These are phyloP conservation scores for Motacilla tschutschensis DNA, from an alignment of 2,113 vertebrate genomes.

Conservation along the genomic window DNA sequence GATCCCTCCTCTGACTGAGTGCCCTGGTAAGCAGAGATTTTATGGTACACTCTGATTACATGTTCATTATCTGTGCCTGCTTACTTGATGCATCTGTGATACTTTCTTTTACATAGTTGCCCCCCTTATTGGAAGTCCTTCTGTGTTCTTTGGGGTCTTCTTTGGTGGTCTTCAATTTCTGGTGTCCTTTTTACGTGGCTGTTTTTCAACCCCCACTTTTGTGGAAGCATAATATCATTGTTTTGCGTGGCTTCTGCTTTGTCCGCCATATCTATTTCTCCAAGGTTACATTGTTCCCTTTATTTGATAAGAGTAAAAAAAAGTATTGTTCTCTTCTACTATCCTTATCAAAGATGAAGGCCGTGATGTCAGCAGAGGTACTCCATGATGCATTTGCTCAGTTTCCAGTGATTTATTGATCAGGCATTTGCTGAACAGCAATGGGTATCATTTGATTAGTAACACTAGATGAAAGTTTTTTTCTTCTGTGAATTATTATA, in stretches of 20 bases:
- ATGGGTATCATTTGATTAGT: neutral
- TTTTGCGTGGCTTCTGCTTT: neutral
- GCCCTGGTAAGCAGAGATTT: neutral
- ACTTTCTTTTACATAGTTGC: neutral
- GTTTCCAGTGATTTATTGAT: neutral
- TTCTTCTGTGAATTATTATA: neutral
- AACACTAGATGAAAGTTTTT: neutral
- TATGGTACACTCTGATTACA: neutral
- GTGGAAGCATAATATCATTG: neutral
- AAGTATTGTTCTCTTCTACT: neutral
- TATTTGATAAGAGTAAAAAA: neutral
- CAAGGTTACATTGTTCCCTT: neutral
- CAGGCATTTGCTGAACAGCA: neutral
- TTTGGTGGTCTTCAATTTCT: neutral
- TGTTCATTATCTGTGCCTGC: neutral
- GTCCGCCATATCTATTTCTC: neutral
- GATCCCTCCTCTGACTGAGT: neutral
- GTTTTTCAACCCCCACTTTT: neutral
- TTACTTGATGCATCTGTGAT: neutral
- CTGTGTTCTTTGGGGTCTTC: neutral
- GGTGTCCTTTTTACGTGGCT: neutral
- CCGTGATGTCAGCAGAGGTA: neutral
- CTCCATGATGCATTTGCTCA: neutral
- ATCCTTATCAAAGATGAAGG: neutral
- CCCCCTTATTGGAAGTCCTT: neutral